Evolutionary conservation across 2,888 invertebrate species (phyloP), one percentile per base, ranked within the genome.

Genomic region (Orthosia gothica): DNA sequence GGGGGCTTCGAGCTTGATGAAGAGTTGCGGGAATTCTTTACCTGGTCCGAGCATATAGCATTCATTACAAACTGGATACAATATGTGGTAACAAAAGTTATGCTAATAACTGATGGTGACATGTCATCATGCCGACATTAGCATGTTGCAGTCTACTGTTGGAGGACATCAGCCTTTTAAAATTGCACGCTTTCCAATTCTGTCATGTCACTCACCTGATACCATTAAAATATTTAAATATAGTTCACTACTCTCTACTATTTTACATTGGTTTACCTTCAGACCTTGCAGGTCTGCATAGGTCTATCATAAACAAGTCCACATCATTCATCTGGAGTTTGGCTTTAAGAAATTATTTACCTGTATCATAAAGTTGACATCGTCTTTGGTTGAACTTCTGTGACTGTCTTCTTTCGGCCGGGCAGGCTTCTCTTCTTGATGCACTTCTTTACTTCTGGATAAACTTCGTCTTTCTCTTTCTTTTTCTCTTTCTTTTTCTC

Each of bases 321-420:
- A n/a, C n/a, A n/a, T n/a, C n/a, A n/a, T n/a, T n/a, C n/a, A n/a
- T n/a, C n/a, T n/a, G n/a, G n/a, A n/a, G n/a, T n/a, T n/a, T n/a
- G n/a, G n/a, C n/a, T n/a, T n/a, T n/a, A n/a, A n/a, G n/a, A n/a
- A n/a, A n/a, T n/a, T n/a, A n/a, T 16, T 79, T 55, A 97, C 97
- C 96, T 97, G 97, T 88, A 96, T 96, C 88, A 97, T 90, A 88
- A 97, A 97, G 80, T 93, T 96, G 26, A 97, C 95, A 73, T 97
- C 97, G 50, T 96, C 96, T 89, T 95, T 96, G 32, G 94, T 87
- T 45, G 92, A 88, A 62, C 89, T 87, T 84, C 92, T 88, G 26
- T 70, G 68, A 20, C 26, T 68, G 59, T 95, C 95, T 87, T 95
- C 95, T 90, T 94, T 95, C 74, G 87, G 77, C 76, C 87, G 87